These are phyloP conservation scores for Chrysolina oricalcia DNA, from an alignment of 2,888 invertebrate genomes.

Conservation along the genomic window DNA sequence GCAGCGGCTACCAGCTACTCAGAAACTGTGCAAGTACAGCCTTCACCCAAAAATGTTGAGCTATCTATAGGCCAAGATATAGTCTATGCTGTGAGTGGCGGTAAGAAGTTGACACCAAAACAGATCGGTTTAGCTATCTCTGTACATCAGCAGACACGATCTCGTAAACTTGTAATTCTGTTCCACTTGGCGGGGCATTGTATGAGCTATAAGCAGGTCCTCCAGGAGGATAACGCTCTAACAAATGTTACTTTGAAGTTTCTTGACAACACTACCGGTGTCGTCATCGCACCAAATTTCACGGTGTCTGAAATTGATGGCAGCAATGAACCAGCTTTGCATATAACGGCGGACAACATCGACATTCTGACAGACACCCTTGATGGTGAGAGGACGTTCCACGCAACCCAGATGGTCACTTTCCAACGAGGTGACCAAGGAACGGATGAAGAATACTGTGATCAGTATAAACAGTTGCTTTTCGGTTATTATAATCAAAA, in stretches of 20 bases:
- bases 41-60: too few species aligned
- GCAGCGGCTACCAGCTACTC: too few species aligned
- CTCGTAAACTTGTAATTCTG: background rate
- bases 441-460: too few species aligned
- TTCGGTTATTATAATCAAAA: too few species aligned
- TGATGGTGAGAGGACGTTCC: background rate
- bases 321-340: background rate
- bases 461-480: too few species aligned
- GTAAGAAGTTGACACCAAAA: background rate
- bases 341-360: background rate
- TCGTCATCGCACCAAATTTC: background rate
- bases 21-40: too few species aligned
- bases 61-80: background rate
- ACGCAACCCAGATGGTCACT: background rate
- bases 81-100: background rate
- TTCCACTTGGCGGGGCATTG: background rate
- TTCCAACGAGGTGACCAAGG: background rate
- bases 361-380: constrained; percentile 6
- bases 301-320: background rate
- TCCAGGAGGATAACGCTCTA: background rate
- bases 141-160: background rate
- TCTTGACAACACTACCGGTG: background rate
- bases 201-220: background rate
- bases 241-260: background rate
- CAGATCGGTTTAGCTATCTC: background rate